Conservation (phyloP, 2,888 invertebrate genomes). For the Temnothorax ravouxi region DNA sequence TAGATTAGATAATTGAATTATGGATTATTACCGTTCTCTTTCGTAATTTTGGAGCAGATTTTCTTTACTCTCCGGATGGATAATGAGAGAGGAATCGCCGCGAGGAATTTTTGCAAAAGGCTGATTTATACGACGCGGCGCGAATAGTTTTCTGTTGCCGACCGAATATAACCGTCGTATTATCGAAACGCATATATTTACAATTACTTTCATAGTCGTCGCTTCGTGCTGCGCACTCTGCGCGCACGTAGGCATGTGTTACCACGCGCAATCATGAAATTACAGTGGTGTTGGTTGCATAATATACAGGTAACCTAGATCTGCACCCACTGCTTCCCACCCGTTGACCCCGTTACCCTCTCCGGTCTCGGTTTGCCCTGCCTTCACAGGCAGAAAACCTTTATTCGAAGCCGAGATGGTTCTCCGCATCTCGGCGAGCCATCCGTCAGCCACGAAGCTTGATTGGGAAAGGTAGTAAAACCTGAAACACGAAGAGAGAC, state of each 20-base stretch:
- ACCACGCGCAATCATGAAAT: slow-evolving; percentile 68
- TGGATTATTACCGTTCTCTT: not conserved
- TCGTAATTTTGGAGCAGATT: not conserved
- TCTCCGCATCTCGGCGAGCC: slow-evolving; percentile 48
- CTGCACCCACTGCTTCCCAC: slow-evolving; percentile 77
- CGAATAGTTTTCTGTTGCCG: slow-evolving; percentile 4
- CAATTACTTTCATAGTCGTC: slow-evolving; percentile 26
- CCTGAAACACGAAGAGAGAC: not conserved
- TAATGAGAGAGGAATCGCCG: not conserved
- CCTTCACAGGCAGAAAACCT: slow-evolving; percentile 61
- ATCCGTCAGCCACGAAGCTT: slow-evolving; percentile 3
- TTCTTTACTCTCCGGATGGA: not conserved
- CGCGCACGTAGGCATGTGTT: slow-evolving; percentile 64
- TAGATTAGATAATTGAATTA: slow-evolving; percentile 1
- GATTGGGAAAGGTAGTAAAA: not conserved
- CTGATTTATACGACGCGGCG: not conserved
- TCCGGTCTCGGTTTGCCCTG: slow-evolving; percentile 44
- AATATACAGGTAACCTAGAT: slow-evolving; percentile 84
- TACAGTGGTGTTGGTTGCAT: slow-evolving; percentile 80
- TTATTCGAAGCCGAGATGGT: slow-evolving; percentile 72
- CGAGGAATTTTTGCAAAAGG: not conserved
- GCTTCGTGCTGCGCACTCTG: slow-evolving; percentile 34
- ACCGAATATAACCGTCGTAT: not conserved
- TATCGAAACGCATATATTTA: not conserved
- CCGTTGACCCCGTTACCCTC: slow-evolving; percentile 81